Evolutionary conservation across 2,888 invertebrate genomes (phyloP), one percentile per base, ranked within the genome.

Genomic region (Drosophila setosimentum): DNA sequence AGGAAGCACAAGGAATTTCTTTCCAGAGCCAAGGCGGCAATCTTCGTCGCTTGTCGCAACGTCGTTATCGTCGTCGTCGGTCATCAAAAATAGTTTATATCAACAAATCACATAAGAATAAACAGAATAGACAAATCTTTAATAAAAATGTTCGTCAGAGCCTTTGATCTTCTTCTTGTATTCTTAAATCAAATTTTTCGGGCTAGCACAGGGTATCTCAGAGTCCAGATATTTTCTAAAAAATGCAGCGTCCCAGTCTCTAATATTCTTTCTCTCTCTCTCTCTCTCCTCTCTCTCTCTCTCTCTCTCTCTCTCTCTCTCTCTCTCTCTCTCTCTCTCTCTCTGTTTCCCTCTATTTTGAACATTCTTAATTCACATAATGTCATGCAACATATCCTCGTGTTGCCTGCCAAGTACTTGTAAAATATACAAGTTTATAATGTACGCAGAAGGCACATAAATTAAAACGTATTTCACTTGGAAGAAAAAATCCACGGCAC

Each of bases 381-480:
- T 82, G 78, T 72, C 75, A 57, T 78, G 63, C 53, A 78, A 84
- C 84, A 86, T 82, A 82, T 86, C 78, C 84, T 80, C 80, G 79
- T 76, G 73, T 58, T 63, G 87, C 61, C 80, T 80, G 85, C 85
- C 88, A 85, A 86, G 78, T 77, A 78, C 78, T 82, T 83, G 88
- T 83, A 78, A 85, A 76, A 80, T 76, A 83, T 73, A 83, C 70
- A 70, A 82, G 70, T 76, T 81, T 85, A 76, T 81, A 79, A 87
- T 85, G 82, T 81, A 76, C 74, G 81, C 76, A 69, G 77, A 70
- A 79, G 73, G 78, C 59, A 61, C 89, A 91, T 91, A 91, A 91
- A 91, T 91, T 89, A 83, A 86, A 89, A 65, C 84, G 89, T 83
- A 91, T 89, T 90, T 91, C 91, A 91, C 82, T 91, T 91, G 91